phyloP scores from a whole-genome alignment of 2,888 invertebrate species.

The Plagiodera versicolora region DNA sequence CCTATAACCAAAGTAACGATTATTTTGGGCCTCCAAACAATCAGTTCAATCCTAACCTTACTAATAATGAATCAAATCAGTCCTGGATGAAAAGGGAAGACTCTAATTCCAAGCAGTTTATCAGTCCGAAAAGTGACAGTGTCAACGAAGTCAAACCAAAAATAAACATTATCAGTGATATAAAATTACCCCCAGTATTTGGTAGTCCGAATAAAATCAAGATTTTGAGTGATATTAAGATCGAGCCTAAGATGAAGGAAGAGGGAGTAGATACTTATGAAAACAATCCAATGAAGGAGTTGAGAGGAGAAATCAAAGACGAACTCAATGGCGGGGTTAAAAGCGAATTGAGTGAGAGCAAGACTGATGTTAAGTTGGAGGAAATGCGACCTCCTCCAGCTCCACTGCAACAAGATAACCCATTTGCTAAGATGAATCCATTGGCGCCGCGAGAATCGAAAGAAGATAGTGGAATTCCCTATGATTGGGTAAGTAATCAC shows the following conservation, averaged over 20 bases:
- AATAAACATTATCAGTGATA: slow-evolving; percentile 55
- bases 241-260: slow-evolving; percentile 49
- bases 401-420: slow-evolving; percentile 54
- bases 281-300: slow-evolving; percentile 51
- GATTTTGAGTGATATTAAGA: slow-evolving; percentile 53
- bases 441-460: slow-evolving; percentile 54
- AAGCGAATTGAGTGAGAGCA: slow-evolving; percentile 50
- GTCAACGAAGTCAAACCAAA: slow-evolving; percentile 52
- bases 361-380: slow-evolving; percentile 37
- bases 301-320: slow-evolving; percentile 49
- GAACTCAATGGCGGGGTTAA: slow-evolving; percentile 42
- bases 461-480: slow-evolving; percentile 81
- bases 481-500: slow-evolving; percentile 82
- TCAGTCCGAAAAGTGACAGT: slow-evolving; percentile 44
- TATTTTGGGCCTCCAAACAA: slow-evolving; percentile 42
- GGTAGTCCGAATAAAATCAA: slow-evolving; percentile 39
- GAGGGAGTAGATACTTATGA: slow-evolving; percentile 58
- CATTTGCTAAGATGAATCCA: slow-evolving; percentile 56
- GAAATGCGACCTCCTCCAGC: slow-evolving; percentile 25
- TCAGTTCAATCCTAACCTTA: slow-evolving; percentile 40
- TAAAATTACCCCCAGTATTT: slow-evolving; percentile 49
- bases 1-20: slow-evolving; percentile 34
- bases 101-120: slow-evolving; percentile 31
- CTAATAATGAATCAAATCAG: slow-evolving; percentile 38
- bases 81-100: slow-evolving; percentile 51